Conservation (phyloP, 2,888 invertebrate species). For the Eutolmus rufibarbis region DNA sequence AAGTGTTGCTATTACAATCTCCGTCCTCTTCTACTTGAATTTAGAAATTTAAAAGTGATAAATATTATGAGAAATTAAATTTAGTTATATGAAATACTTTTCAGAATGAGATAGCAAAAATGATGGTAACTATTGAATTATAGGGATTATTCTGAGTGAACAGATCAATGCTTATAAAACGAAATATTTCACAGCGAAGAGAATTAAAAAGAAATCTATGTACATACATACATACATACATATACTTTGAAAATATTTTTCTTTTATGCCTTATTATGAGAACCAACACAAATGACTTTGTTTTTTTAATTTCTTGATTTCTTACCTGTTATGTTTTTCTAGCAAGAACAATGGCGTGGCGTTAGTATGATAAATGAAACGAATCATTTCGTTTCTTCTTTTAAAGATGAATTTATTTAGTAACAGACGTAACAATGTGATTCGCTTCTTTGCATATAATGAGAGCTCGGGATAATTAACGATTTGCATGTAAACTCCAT, state of each 20-base stretch:
- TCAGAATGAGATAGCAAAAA: too few relatives aligned
- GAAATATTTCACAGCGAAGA: neutral
- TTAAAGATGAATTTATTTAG: neutral
- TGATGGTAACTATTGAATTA: too few relatives aligned
- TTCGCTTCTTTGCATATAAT: neutral
- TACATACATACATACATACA: neutral
- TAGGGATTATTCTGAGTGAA: too few relatives aligned
- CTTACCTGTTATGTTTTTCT: neutral
- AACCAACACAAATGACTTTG: neutral
- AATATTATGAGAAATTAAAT: too few relatives aligned
- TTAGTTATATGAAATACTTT: too few relatives aligned
- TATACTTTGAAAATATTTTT: neutral
- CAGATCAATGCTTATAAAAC: too few relatives aligned
- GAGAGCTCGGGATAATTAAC: too few relatives aligned
- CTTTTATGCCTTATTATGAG: neutral
- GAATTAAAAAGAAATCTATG: neutral
- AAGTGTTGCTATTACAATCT: too few relatives aligned
- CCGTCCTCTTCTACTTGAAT: too few relatives aligned
- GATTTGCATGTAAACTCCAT: too few relatives aligned
- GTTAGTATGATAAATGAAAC: too few relatives aligned
- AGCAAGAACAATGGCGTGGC: neutral
- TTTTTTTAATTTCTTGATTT: neutral
- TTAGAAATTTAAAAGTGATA: too few relatives aligned
- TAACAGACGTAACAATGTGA: neutral
- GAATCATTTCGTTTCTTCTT: neutral